phyloP scores from a whole-genome alignment of 2,888 invertebrate species.

The Mesoligia furuncula region DNA sequence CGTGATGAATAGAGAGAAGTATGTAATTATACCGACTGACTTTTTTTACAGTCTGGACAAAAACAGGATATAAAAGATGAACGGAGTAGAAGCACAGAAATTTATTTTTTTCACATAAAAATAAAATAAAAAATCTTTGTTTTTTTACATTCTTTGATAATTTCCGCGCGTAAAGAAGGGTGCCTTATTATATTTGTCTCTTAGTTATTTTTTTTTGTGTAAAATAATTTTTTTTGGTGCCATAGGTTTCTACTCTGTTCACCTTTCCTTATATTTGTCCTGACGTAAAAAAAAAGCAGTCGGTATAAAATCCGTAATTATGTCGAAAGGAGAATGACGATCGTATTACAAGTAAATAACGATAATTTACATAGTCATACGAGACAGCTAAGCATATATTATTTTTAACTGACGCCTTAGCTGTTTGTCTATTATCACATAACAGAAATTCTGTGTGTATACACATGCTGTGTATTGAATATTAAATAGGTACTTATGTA shows the following conservation, averaged over 20 bases:
- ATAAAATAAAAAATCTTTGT: background rate
- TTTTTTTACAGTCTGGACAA: background rate
- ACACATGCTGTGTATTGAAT: constrained; percentile 46
- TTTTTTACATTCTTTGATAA: background rate
- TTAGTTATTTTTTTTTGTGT: too few relatives aligned
- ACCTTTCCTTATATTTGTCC: background rate
- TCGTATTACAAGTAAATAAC: constrained; percentile 9
- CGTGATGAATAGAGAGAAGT: constrained; percentile 31
- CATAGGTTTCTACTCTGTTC: too few relatives aligned
- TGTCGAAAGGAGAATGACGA: background rate
- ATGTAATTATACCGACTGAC: constrained; percentile 18
- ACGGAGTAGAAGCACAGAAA: background rate
- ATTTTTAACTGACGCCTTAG: constrained; percentile 34
- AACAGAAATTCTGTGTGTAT: constrained; percentile 28
- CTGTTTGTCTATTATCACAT: constrained; percentile 46
- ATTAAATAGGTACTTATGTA: constrained; percentile 42
- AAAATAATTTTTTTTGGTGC: too few relatives aligned
- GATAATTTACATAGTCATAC: constrained; percentile 14
- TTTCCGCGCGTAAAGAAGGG: too few relatives aligned
- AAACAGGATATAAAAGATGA: background rate
- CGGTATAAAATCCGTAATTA: background rate
- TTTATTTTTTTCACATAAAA: background rate
- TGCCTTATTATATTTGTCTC: too few relatives aligned
- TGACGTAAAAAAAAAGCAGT: background rate
- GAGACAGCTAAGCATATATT: constrained; percentile 38